phyloP scores from a whole-genome alignment of 2,888 invertebrate genomes.

The Trichacis sp. region DNA sequence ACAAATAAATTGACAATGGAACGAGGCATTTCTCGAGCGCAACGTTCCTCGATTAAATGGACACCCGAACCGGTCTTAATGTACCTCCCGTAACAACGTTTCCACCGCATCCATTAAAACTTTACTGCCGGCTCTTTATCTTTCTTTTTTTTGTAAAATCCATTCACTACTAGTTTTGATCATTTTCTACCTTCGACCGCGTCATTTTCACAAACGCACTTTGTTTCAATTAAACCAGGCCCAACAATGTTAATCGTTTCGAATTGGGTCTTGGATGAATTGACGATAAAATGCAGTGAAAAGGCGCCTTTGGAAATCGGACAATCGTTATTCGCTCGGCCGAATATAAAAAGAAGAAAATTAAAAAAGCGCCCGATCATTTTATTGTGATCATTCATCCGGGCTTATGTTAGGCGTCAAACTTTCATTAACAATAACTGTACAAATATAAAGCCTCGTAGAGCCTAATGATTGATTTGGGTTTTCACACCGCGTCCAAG shows the following conservation, averaged over 20 bases:
- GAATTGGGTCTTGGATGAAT: not conserved
- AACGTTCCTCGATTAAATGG: conserved; percentile 13
- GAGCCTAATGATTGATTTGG: too few species aligned
- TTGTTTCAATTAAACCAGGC: too few species aligned
- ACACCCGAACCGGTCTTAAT: conserved; percentile 21
- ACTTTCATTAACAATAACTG: conserved; percentile 45
- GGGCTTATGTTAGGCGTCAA: too few species aligned
- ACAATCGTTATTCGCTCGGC: too few species aligned
- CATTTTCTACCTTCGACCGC: conserved; percentile 9
- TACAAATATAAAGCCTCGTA: not conserved
- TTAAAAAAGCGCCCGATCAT: conserved; percentile 16
- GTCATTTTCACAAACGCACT: too few species aligned
- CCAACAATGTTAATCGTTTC: not conserved
- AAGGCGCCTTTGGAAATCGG: too few species aligned
- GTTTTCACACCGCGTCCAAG: too few species aligned
- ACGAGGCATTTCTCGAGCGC: conserved; percentile 14
- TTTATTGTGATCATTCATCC: conserved; percentile 18
- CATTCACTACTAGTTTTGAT: conserved; percentile 9
- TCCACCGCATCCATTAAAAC: conserved; percentile 16
- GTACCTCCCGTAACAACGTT: conserved; percentile 16
- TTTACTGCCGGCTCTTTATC: conserved; percentile 16
- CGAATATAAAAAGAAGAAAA: conserved; percentile 12
- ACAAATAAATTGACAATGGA: conserved; percentile 19
- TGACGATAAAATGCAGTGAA: too few species aligned
- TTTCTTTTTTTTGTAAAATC: conserved; percentile 11